Base-by-base conservation (phyloP, 2,797 vertebrate genomes). In the Lates japonicus region DNA sequence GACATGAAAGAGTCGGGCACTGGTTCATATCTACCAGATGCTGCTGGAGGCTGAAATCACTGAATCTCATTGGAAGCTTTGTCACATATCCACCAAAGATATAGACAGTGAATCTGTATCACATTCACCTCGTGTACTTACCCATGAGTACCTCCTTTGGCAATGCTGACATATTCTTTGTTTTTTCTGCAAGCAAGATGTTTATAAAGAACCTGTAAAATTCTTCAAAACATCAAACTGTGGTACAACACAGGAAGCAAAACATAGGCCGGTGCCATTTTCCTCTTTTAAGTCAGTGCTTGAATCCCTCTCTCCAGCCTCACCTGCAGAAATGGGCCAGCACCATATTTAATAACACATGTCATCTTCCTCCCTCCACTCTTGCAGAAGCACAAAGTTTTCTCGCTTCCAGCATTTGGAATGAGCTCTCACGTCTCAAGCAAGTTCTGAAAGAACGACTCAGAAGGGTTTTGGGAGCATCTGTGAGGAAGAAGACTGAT, bases 261-360 rank as follows among this genome's bases (percentile, higher is more conserved):
- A 33, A 4, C 4, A 25, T 2, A 19, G 3, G 17, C 2, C 1
- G 20, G 12, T 10, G 4, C 39, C 5, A 16, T 11, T 39, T 5
- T 22, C 57, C 35, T 20, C 25, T 52, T 70, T 57, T 65, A 25
- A 59, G 44, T 13, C 8, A 16, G 4, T 9, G n/a, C 2, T 37
- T 20, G 22, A 3, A 1, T 8, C 7, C 33, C 6, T 49, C 19
- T 13, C 3, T 55, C 35, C 17, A 20, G 13, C 17, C 88, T 78
- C 90, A 99, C 98, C 98, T 99, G 98, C 78, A 99, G 92, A 99
- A 99, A 89, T 99, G 98, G 25, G 98, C 98, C 48, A 99, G 93
- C 86, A 99, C 98, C 98, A 99, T 99, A 94, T 99, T 99, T 98
- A 99, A 99, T n/a, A n/a, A 88, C 99, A 99, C 98, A 99, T 99